Base-by-base conservation (phyloP, 2,888 invertebrate genomes). In the Endomychus coccineus region DNA sequence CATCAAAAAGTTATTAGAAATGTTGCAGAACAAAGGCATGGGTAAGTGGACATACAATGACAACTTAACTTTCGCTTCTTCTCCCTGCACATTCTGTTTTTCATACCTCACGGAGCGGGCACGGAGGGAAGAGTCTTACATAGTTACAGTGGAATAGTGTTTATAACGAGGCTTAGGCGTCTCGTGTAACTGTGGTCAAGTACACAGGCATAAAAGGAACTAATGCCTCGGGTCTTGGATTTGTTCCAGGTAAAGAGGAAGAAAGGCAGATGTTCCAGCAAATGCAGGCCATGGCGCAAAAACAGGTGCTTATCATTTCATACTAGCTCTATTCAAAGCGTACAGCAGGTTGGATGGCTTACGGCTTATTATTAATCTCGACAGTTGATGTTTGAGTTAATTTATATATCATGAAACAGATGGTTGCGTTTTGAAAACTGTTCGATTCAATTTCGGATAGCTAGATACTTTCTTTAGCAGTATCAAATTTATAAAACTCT, bases 1-100 rank as follows among this genome's bases (percentile, higher is more conserved):
- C 69, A 96, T 97, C 66, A 96, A 96, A 73, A 96, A 95, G 70
- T 77, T 97, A 57, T 76, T 97, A 60, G 96, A 97, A 74, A 95
- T 97, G 94, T 77, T 97, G 42, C 95, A 96, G 69, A 91, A 87
- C 66, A 94, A 92, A 73, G 92, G 92, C 67, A 86, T 91, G 78
- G 90, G 91, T 90, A 74, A 78, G 88, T 71, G 56, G 40, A 6
- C 6, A 19, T 41, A 9, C n/a, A 34, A 10, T 21, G 13, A 17
- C 2, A 13, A 33, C 36, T 38, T 24, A 36, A 36, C 42, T 36
- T 21, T 29, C 40, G 24, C 42, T 43, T 45, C 37, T 47, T 43
- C 27, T 34, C 42, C 45, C 43, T 45, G 47, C 51, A 48, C 52
- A 27, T 13, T 37, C 16, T 27, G 27, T 23, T 35, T 32, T 27